These are phyloP conservation scores for Calameuta idolon DNA, from an alignment of 2,888 invertebrate genomes.

Conservation along the genomic window DNA sequence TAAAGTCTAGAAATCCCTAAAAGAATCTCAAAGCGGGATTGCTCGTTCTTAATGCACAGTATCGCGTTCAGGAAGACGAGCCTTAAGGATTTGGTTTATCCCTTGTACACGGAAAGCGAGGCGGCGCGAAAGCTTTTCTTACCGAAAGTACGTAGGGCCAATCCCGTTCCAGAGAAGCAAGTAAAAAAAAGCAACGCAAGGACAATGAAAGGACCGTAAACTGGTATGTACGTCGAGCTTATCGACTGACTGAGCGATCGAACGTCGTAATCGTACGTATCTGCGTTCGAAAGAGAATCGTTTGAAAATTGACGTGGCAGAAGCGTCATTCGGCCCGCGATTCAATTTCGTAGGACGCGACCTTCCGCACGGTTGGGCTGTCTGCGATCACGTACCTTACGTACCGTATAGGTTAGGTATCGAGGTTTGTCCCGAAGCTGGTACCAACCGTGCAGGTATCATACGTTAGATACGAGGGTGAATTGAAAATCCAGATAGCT, in stretches of 20 bases:
- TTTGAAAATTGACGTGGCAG: neutral
- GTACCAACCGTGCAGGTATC: neutral
- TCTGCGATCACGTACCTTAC: neutral
- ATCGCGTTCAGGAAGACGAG: neutral
- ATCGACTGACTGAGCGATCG: neutral
- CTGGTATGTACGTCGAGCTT: neutral
- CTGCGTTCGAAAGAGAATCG: neutral
- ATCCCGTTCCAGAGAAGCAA: neutral
- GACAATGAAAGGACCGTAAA: neutral
- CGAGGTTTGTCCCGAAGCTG: neutral
- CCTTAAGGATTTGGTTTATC: neutral
- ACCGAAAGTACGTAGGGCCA: neutral
- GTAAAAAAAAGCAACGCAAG: neutral
- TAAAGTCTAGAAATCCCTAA: neutral
- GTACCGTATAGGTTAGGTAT: neutral
- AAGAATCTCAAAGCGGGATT: neutral
- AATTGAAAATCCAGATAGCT: neutral
- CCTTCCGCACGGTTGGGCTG: neutral
- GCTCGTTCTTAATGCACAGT: neutral
- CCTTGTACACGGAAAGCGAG: neutral
- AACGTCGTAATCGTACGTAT: neutral
- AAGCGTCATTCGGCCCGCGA: neutral
- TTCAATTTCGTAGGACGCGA: neutral
- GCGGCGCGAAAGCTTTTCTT: neutral
- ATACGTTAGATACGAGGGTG: neutral